Percentiles rank a stretch among this genome's conserved stretches.
These are phyloP conservation scores for Phalloptychus januarius DNA, from an alignment of 2,797 vertebrate genomes.

Conservation along the genomic window DNA sequence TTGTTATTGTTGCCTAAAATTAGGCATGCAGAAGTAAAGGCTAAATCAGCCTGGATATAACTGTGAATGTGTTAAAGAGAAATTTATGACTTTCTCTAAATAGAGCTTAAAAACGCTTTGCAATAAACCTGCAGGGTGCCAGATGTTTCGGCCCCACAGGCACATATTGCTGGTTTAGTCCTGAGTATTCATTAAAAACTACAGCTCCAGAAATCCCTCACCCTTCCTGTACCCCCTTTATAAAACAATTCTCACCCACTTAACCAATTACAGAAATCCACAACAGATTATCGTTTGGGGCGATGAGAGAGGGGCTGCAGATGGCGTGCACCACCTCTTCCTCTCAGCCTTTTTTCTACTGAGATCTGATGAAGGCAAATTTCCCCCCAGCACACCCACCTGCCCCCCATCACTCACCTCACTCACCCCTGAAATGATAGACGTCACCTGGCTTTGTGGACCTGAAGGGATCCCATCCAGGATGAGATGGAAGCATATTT, in stretches of 20 bases:
- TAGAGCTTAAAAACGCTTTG: neutral
- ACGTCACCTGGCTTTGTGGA: constrained; percentile 80
- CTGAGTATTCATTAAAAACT: constrained; percentile 14
- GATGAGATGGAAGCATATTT: constrained; percentile 86
- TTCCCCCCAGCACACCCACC: neutral
- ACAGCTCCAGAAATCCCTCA: neutral
- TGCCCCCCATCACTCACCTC: constrained; percentile 11
- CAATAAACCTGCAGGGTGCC: neutral
- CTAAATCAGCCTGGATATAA: neutral
- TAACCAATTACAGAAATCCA: constrained; percentile 62
- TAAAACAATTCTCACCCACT: constrained; percentile 38
- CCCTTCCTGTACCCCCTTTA: constrained; percentile 11
- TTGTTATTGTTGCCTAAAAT: neutral
- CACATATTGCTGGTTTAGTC: constrained; percentile 7
- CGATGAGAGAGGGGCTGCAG: constrained; percentile 56
- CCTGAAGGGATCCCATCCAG: constrained; percentile 78
- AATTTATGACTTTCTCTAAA: neutral
- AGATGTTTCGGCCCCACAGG: neutral
- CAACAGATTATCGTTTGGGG: constrained; percentile 63
- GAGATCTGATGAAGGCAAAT: constrained; percentile 58
- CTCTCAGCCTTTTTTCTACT: constrained; percentile 26
- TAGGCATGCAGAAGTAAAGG: neutral
- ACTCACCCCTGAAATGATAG: constrained; percentile 60
- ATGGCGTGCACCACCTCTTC: constrained; percentile 54
- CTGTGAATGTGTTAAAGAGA: neutral